Evolutionary conservation across 2,797 vertebrate genomes (phyloP), one percentile per base, ranked within the genome.

Genomic region (Paratrypauchen microcephalus): DNA sequence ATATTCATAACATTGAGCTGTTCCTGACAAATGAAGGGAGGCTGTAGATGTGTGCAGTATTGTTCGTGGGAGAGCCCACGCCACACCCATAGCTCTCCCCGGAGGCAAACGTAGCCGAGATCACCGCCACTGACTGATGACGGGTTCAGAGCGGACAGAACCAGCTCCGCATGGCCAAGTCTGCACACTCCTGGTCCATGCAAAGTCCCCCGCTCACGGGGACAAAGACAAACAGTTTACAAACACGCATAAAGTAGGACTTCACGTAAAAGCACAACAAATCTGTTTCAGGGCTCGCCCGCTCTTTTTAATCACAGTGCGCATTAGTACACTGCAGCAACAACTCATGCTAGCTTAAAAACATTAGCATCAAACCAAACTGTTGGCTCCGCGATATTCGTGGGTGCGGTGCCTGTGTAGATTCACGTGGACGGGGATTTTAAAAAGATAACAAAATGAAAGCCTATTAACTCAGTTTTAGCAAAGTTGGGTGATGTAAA

Each of bases 31-130:
- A 39, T 63, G 15, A 56, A 62, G 65, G 41, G n/a, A 32, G 19
- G 36, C 56, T 41, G 2, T 6, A 23, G 56, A 24, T 39, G 54
- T 30, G 7, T 23, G 13, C 67, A 39, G 76, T 60, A 72, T 81
- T 86, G 86, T 87, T 83, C 45, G 79, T 82, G 86, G 79, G 74
- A 83, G 87, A 86, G 81, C 73, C 89, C 83, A 78, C 81, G 89
- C 91, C 91, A 91, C 91, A 90, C 91, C 91, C 91, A 85, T 72
- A 80, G 72, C 77, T 62, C 72, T 73, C 89, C 87, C 81, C 56
- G 61, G 79, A 75, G 83, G 71, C 12, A 70, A 57, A 81, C 5
- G 75, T 79, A 82, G 79, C 45, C 82, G 87, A 86, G 83, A 71
- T 81, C 83, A 75, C 69, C 76, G 69, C 82, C 73, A 72, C 70